Evolutionary conservation across 2,888 invertebrate species (phyloP).

Genomic region (Phragmatobia fuliginosa): DNA sequence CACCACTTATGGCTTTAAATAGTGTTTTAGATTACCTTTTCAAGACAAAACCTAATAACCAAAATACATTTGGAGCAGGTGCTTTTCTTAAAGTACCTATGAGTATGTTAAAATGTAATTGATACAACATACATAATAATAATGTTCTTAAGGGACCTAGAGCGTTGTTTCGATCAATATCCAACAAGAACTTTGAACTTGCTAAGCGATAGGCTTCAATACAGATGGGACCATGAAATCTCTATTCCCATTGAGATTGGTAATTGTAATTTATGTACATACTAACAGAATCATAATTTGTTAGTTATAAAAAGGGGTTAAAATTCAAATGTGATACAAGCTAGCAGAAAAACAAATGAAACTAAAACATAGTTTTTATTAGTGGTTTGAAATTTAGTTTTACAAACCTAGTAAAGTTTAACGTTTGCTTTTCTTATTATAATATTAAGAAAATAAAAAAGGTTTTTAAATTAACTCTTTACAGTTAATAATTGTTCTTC

Average conservation of each 20-base stretch:
- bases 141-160: neutral
- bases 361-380: slow-evolving; percentile 14
- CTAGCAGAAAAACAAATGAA: slow-evolving; percentile 15
- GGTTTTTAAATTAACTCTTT: slow-evolving; percentile 58
- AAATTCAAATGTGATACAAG: neutral
- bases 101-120: neutral
- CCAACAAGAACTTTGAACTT: neutral
- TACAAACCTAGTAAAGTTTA: slow-evolving; percentile 24
- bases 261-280: neutral
- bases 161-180: neutral
- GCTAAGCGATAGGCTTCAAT: neutral
- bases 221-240: neutral
- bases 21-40: too few relatives aligned
- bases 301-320: neutral
- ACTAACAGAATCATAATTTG: neutral
- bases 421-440: slow-evolving; percentile 23
- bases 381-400: neutral
- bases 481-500: slow-evolving; percentile 63
- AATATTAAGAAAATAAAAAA: slow-evolving; percentile 44
- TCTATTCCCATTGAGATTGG: neutral
- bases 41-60: neutral
- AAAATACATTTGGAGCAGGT: neutral
- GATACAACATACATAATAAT: neutral
- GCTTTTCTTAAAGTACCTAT: neutral
- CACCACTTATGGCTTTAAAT: too few relatives aligned